Base-by-base conservation (phyloP, 2,888 invertebrate genomes). In the Leptopterna dolabrata region DNA sequence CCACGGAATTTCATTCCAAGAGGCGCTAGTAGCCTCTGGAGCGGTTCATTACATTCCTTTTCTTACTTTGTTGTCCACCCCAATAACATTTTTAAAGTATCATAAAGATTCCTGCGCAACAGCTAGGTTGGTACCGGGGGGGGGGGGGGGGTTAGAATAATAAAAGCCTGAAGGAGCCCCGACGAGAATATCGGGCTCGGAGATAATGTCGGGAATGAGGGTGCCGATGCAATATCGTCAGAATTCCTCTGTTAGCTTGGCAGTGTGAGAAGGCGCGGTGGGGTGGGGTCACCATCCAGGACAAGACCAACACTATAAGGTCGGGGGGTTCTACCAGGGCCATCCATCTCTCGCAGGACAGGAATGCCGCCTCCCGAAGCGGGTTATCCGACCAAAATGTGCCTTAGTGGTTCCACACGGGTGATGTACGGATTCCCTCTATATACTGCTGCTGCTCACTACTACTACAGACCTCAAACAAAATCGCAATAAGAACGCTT, bases 141-240 rank as follows among this genome's bases (percentile, higher is more conserved):
- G n/a, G 41, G 14, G 43, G 43, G 13, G 70, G 70, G 47, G 84
- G 51, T 19, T 71, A 85, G 45, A 85, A 85, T 85, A 85, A 85
- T 85, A 85, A 85, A 85, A 29, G 84, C 16, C 81, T 1, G 29
- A 55, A 55, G 55, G 51, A 19, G 43, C 45, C 45, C 30, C 24
- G 80, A 27, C 14, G 73, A 73, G 16, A 13, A 24, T 63, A 63
- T 63, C 63, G 83, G 30, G 70, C 70, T 16, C 45, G 47, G 24
- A 24, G 84, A 47, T 85, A 85, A 85, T 73, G 84, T 73, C 73
- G 84, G 73, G 84, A 85, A 85, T 85, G 84, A 85, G 84, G 71
- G 84, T 73, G 73, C 84, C 73, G 71, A 71, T 73, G 84, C 84
- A 85, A 85, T 85, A 85, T 85, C 84, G 84, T 85, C 71, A n/a